Percentiles rank a stretch among this genome's conserved stretches.
phyloP scores from a whole-genome alignment of 2,113 vertebrate genomes.

The Falcunculus frontatus region DNA sequence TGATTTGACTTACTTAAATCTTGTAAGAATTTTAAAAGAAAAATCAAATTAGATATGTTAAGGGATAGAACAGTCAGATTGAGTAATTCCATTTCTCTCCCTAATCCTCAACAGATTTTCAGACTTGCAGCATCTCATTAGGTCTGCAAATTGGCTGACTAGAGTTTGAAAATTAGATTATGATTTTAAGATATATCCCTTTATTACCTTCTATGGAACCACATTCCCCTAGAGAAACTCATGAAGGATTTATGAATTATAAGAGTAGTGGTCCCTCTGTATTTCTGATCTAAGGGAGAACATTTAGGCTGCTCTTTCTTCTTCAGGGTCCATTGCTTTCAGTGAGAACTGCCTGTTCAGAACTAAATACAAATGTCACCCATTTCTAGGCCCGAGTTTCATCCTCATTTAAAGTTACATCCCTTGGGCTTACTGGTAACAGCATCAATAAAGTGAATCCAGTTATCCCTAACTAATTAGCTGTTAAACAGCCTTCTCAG shows the following conservation, averaged over 20 bases:
- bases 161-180: slow-evolving; percentile 38
- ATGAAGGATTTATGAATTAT: neutral
- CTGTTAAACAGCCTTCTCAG: neutral
- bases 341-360: neutral
- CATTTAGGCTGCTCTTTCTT: neutral
- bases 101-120: slow-evolving; percentile 50
- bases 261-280: neutral
- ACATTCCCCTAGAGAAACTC: neutral
- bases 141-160: slow-evolving; percentile 13
- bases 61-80: slow-evolving; percentile 18
- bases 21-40: neutral
- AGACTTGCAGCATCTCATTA: slow-evolving; percentile 37
- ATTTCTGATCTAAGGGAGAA: neutral
- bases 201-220: slow-evolving; percentile 10
- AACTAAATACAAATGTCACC: neutral
- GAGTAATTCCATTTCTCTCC: neutral
- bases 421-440: neutral
- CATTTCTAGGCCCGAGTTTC: neutral
- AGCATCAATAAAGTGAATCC: neutral
- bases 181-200: slow-evolving; percentile 33
- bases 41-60: slow-evolving; percentile 4
- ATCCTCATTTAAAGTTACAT: neutral
- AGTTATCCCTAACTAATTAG: neutral
- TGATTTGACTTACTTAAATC: neutral
- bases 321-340: neutral